Conservation (phyloP, 2,888 invertebrate species). For the Diarsia mendica region DNA sequence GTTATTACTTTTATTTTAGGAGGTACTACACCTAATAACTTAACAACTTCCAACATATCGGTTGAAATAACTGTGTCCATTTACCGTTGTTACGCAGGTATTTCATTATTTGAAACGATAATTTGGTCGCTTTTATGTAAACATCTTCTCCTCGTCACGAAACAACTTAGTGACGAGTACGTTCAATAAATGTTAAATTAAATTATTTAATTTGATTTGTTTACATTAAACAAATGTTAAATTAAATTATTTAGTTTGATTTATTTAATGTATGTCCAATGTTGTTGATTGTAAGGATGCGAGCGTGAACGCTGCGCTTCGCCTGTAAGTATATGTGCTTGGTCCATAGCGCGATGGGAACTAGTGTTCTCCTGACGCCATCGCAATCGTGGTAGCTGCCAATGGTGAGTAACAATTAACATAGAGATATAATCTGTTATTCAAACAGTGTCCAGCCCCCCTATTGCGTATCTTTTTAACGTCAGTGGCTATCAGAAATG, state of each 20-base stretch:
- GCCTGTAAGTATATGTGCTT: not conserved
- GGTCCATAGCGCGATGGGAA: not conserved
- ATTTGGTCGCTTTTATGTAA: not conserved
- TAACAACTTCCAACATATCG: not conserved
- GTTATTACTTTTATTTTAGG: not conserved
- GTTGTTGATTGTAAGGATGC: slow-evolving; percentile 6
- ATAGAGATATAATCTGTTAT: slow-evolving; percentile 5
- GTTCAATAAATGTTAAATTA: not conserved
- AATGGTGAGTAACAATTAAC: not conserved
- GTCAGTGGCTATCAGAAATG: no score
- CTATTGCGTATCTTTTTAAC: no score
- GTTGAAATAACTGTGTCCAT: not conserved
- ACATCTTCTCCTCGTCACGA: not conserved
- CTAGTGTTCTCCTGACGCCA: no score
- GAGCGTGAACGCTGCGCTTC: no score
- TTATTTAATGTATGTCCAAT: not conserved
- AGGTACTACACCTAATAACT: not conserved
- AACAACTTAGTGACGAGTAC: not conserved
- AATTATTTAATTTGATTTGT: not conserved
- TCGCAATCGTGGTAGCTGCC: no score
- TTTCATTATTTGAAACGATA: not conserved
- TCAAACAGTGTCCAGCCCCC: slow-evolving; percentile 14
- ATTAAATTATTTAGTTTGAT: not conserved
- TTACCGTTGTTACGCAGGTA: not conserved
- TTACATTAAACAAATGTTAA: not conserved